Conservation (phyloP, 2,888 invertebrate genomes). For the Diarsia rubi region DNA sequence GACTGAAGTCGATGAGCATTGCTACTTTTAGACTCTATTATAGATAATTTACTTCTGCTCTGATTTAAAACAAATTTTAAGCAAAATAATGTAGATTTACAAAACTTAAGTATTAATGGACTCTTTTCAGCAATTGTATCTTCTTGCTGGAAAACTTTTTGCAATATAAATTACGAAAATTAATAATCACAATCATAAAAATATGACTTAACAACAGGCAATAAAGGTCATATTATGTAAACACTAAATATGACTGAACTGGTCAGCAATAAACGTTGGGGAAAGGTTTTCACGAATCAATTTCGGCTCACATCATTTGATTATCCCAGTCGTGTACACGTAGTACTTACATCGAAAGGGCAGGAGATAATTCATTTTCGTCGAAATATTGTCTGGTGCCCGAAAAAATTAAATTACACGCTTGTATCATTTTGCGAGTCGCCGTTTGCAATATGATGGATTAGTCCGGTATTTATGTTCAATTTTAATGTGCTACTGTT, state of each 20-base stretch:
- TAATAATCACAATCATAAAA: not conserved
- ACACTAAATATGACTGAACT: conserved; percentile 26
- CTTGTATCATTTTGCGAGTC: conserved; percentile 65
- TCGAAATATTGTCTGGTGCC: conserved; percentile 79
- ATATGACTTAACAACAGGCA: not conserved
- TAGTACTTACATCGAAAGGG: conserved; percentile 76
- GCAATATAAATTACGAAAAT: not conserved
- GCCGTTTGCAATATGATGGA: conserved; percentile 51
- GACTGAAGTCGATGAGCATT: not conserved
- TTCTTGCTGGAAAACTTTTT: not conserved
- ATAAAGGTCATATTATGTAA: conserved; percentile 54
- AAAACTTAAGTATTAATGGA: not conserved
- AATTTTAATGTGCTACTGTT: conserved; percentile 29
- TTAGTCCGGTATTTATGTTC: conserved; percentile 35
- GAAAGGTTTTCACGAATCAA: conserved; percentile 76
- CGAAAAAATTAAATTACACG: conserved; percentile 76
- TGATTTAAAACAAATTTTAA: not conserved
- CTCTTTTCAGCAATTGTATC: not conserved
- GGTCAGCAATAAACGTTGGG: conserved; percentile 54
- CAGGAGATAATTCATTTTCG: conserved; percentile 83
- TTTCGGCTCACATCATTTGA: conserved; percentile 79
- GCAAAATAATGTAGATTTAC: not conserved
- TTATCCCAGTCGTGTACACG: conserved; percentile 75
- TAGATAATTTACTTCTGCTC: too few species aligned
- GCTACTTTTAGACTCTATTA: not conserved